Base-by-base conservation (phyloP, 2,113 vertebrate species). In the sheep (Ovis aries) region DNA sequence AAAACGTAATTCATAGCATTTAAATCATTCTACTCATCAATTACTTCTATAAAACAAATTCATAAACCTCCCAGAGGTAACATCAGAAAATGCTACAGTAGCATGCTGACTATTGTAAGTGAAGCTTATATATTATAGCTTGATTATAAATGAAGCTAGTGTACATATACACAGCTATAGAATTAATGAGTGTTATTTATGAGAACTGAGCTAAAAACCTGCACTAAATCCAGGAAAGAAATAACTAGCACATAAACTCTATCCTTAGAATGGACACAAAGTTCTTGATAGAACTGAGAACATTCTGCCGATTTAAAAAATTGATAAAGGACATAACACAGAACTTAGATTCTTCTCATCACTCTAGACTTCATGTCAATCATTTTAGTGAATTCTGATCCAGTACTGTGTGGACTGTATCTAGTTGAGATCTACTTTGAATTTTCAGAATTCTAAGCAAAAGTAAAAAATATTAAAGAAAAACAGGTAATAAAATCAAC, bases 1-100 rank as follows among this genome's bases (percentile, higher is more conserved):
- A 98, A 91, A 57, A 95, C 55, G 55, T 29, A 96, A 98, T 53
- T 92, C 7, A 31, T 31, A 81, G 53, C 64, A 57, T 6, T 96
- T 96, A 83, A 29, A 53, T 33, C 84, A 92, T 2, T 80, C 2
- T 43, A 96, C 55, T 10, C 90, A 88, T 83, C 62, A 83, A 60
- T 43, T 36, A 16, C 12, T 71, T 88, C 50, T 57, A 90, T 48
- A 90, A 86, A 95, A 50, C 52, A 87, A 95, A 95, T n/a, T 23
- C 11, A 29, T 74, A 48, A 55, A 81, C 85, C 82, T 92, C 88
- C 67, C 33, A 86, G 31, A 80, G 55, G 53, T 60, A 85, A 57
- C 45, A 80, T 31, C 64, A 85, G 77, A 91, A 88, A 85, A 53
- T 45, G 60, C 52, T 50, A 15, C 0, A 50, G 55, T 17, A n/a